Base-by-base conservation (phyloP, 1,140 invertebrate genomes). In the Uloborus diversus region DNA sequence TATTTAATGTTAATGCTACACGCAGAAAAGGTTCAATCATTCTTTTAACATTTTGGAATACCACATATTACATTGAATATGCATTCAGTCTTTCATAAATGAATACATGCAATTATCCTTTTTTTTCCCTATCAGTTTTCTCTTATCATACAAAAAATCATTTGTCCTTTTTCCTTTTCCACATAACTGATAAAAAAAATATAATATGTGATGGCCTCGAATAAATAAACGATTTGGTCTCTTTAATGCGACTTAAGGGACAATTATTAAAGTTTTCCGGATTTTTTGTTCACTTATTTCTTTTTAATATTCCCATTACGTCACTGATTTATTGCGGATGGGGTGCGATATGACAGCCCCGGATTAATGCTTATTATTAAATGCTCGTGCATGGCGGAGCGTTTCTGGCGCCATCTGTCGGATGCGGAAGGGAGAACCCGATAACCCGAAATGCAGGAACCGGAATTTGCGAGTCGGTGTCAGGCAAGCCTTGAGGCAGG, bases 291-390 rank as follows among this genome's bases (percentile, higher is more conserved):
- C 32, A 9, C 57, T 2, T 25, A 28, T 14, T 13, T 30, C 2
- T 73, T 73, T 62, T 73, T 73, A 73, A 73, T 73, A 73, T 59
- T 35, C 57, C 59, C 59, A 51, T 75, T 51, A 4, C 28, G 42
- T 13, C 30, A 25, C 42, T 75, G 71, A 75, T 75, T 75, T 75
- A 75, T 75, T 51, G 57, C 42, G 0, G 37, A 51, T 4, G 42
- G 11, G 71, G 20, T 32, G 49, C 30, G 25, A 64, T 64, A 25
- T 42, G 71, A 75, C 71, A 64, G 71, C 32, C 30, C 27, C n/a
- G 64, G 71, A 75, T 75, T 53, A 75, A 75, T 75, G 47, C 71
- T 28, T 20, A 75, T 75, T 75, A 75, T 75, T 75, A 75, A 75
- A 75, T 64, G 37, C 28, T 28, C 28, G 27, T 23, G 23, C 17